phyloP scores from a whole-genome alignment of 1,140 invertebrate genomes.

The Calephelis virginiensis region DNA sequence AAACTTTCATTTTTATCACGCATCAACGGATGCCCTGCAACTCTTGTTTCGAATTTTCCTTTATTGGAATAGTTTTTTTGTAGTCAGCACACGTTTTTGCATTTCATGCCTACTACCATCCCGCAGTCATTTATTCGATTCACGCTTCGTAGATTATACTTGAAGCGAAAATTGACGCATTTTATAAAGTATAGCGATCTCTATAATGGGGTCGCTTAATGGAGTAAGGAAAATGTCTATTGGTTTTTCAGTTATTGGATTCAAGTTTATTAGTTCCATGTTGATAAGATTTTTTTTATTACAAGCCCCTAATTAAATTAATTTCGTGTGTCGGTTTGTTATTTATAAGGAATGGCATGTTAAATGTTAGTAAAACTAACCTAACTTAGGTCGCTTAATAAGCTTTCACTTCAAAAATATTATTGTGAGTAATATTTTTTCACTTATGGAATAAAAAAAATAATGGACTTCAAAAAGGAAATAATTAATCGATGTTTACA shows the following conservation, averaged over 20 bases:
- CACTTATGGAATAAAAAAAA: too few relatives aligned
- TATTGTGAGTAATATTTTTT: too few relatives aligned
- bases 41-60: constrained; percentile 19
- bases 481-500: too few relatives aligned
- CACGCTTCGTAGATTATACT: constrained; percentile 16
- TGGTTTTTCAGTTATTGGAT: background rate
- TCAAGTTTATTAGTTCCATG: too few relatives aligned
- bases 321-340: too few relatives aligned
- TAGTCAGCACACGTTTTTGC: constrained; percentile 19
- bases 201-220: constrained; percentile 6
- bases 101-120: constrained; percentile 18
- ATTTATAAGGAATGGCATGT: too few relatives aligned
- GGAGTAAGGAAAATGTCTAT: constrained; percentile 2
- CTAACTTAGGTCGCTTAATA: too few relatives aligned
- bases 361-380: too few relatives aligned
- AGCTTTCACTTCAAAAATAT: too few relatives aligned
- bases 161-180: constrained; percentile 13
- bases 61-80: constrained; percentile 20
- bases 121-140: constrained; percentile 21
- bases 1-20: constrained; percentile 5
- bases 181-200: constrained; percentile 16
- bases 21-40: constrained; percentile 13
- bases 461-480: too few relatives aligned
- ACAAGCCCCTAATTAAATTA: too few relatives aligned
- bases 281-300: too few relatives aligned